Percentiles rank a stretch among this genome's conserved stretches.
phyloP scores from a whole-genome alignment of 2,888 invertebrate species.

The Antheraea yamamai region DNA sequence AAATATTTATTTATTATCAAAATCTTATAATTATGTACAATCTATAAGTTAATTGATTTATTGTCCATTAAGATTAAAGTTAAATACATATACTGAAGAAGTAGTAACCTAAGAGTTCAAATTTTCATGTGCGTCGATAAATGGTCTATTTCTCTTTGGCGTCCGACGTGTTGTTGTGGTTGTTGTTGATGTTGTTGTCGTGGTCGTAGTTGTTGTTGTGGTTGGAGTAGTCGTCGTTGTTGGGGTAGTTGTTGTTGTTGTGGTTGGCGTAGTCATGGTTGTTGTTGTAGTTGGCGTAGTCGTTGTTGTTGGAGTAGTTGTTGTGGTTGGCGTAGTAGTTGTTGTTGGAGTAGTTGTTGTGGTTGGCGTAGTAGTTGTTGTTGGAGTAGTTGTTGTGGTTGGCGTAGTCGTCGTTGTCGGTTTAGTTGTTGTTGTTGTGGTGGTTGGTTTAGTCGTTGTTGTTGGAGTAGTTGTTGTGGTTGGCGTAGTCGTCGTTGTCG shows the following conservation, averaged over 20 bases:
- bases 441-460: slow-evolving; percentile 24
- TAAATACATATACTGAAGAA: background rate
- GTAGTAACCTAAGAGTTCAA: slow-evolving; percentile 11
- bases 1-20: background rate
- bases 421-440: slow-evolving; percentile 18
- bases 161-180: slow-evolving; percentile 17
- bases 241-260: slow-evolving; percentile 22
- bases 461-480: slow-evolving; percentile 27
- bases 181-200: slow-evolving; percentile 22
- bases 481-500: slow-evolving; percentile 25
- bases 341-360: background rate
- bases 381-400: slow-evolving; percentile 27
- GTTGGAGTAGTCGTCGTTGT: slow-evolving; percentile 24
- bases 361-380: slow-evolving; percentile 10
- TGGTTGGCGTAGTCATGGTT: slow-evolving; percentile 15
- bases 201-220: slow-evolving; percentile 24
- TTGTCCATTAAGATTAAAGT: background rate
- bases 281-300: slow-evolving; percentile 26
- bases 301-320: slow-evolving; percentile 24
- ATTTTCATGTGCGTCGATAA: slow-evolving; percentile 23
- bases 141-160: slow-evolving; percentile 16
- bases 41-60: background rate
- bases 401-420: slow-evolving; percentile 21
- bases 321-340: slow-evolving; percentile 20
- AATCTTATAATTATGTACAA: background rate